These are phyloP conservation scores for Todus mexicanus DNA, from an alignment of 2,797 vertebrate genomes.

Conservation along the genomic window DNA sequence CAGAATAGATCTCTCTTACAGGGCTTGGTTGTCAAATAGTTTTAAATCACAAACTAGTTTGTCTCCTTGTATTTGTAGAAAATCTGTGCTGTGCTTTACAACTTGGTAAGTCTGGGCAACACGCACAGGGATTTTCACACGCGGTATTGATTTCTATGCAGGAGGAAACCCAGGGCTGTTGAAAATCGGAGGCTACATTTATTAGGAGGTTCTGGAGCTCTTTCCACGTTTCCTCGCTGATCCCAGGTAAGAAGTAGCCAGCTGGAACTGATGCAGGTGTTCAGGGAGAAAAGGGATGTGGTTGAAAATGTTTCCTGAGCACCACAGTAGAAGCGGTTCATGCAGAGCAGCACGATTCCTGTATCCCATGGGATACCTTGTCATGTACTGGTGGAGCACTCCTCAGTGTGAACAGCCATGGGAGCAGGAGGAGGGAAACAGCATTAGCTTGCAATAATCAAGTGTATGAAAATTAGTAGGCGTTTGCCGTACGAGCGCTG, in stretches of 20 bases:
- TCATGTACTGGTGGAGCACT: background rate
- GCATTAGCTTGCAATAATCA: background rate
- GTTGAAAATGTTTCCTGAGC: background rate
- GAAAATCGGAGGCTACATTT: background rate
- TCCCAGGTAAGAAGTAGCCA: background rate
- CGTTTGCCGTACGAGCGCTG: fast-evolving
- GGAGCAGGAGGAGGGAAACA: background rate
- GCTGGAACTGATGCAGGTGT: background rate
- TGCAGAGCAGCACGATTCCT: background rate
- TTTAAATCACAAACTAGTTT: background rate
- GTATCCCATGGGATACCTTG: background rate
- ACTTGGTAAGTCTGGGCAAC: background rate
- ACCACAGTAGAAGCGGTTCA: background rate
- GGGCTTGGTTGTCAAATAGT: background rate
- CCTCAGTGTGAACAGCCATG: background rate
- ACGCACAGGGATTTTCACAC: background rate
- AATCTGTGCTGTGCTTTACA: background rate
- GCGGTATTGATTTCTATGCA: fast-evolving
- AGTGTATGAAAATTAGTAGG: background rate
- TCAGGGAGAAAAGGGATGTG: background rate
- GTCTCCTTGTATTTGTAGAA: background rate
- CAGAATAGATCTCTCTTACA: background rate
- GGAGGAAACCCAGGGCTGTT: background rate
- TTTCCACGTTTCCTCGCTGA: background rate
- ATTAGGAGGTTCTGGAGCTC: background rate